These are phyloP conservation scores for Embiotoca jacksoni DNA, from an alignment of 2,113 vertebrate species.

Conservation along the genomic window DNA sequence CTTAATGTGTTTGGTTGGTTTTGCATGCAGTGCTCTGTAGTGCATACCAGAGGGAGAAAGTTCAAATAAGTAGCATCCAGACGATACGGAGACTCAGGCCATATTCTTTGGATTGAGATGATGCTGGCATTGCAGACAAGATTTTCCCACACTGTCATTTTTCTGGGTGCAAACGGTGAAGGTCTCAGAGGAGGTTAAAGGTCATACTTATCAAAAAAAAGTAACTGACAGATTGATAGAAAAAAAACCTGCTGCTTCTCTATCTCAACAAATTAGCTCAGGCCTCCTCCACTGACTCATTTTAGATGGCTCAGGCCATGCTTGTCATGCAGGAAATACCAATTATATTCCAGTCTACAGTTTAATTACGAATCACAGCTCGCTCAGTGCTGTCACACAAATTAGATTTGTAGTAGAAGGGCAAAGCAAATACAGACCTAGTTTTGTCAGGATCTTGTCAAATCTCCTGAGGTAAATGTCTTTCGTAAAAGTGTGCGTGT, in stretches of 20 bases:
- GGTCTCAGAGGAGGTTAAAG: background rate
- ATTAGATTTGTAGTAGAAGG: constrained; percentile 80
- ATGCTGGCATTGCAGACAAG: background rate
- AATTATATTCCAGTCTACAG: constrained; percentile 60
- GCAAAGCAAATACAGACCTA: constrained; percentile 78
- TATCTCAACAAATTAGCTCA: constrained; percentile 9
- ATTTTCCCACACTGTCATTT: background rate
- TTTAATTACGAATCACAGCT: constrained; percentile 77
- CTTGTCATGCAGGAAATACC: constrained; percentile 60
- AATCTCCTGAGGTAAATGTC: constrained; percentile 76
- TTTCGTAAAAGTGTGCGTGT: constrained; percentile 7
- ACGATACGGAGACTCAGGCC: background rate
- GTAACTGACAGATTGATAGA: background rate
- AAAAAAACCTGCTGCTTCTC: background rate
- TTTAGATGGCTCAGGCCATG: constrained; percentile 28
- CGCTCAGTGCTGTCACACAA: constrained; percentile 71
- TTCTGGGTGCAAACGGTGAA: background rate
- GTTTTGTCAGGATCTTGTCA: constrained; percentile 84
- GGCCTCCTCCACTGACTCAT: constrained; percentile 50
- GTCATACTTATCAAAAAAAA: no score
- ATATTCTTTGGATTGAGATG: background rate
- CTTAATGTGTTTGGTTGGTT: no score
- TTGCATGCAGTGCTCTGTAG: no score
- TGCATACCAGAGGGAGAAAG: no score
- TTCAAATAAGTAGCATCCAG: background rate